These are phyloP conservation scores for Coboldia fuscipes DNA, from an alignment of 1,140 invertebrate genomes.

Conservation along the genomic window DNA sequence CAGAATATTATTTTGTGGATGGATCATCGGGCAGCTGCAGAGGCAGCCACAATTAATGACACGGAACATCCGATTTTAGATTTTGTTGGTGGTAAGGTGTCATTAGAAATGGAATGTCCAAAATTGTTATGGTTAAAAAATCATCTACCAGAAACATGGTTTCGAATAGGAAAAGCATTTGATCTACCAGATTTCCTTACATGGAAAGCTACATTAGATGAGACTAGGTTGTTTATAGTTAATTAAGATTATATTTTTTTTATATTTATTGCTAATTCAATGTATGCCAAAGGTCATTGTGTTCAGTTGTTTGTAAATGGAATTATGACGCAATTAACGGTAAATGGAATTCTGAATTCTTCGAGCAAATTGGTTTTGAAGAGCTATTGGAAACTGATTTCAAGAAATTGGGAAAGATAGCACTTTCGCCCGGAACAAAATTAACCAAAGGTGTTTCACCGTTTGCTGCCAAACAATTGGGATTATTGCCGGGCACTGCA, in stretches of 20 bases:
- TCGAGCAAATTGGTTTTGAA: conserved; percentile 47
- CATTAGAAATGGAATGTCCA: conserved; percentile 86
- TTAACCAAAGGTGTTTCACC: conserved; percentile 44
- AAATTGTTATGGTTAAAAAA: conserved; percentile 90
- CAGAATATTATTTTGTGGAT: conserved; percentile 92
- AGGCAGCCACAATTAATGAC: conserved; percentile 66
- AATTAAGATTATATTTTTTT: not conserved
- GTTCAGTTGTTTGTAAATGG: conserved; percentile 90
- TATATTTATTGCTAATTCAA: conserved; percentile 14
- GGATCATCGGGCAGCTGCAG: conserved; percentile 74
- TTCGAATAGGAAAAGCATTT: conserved; percentile 52
- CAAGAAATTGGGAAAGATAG: conserved; percentile 48
- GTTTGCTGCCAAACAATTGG: conserved; percentile 42
- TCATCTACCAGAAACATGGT: conserved; percentile 44
- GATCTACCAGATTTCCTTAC: conserved; percentile 89
- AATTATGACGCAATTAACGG: conserved; percentile 45
- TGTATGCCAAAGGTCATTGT: conserved; percentile 41
- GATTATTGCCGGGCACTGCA: conserved; percentile 41
- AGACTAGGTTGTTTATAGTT: conserved; percentile 30
- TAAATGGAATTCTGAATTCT: conserved; percentile 57
- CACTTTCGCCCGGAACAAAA: conserved; percentile 46
- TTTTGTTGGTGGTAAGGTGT: conserved; percentile 79
- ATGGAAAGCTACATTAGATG: conserved; percentile 65
- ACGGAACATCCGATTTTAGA: conserved; percentile 52
- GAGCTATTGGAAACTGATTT: conserved; percentile 50